These are phyloP conservation scores for Suricata suricatta DNA, from an alignment of 2,113 vertebrate species.

Conservation along the genomic window DNA sequence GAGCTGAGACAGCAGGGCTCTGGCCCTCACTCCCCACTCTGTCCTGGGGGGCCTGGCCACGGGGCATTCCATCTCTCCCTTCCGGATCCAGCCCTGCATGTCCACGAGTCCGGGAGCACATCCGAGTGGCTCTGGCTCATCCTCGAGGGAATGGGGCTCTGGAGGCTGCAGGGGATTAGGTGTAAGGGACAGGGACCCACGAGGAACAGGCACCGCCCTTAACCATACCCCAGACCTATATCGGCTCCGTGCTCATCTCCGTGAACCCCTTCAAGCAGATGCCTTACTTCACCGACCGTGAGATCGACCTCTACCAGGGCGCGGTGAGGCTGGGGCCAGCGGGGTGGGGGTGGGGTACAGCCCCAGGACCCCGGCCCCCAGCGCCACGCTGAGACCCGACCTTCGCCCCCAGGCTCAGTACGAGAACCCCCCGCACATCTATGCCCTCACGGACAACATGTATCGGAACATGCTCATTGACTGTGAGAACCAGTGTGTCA, in stretches of 20 bases:
- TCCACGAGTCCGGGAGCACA: neutral
- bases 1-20: neutral
- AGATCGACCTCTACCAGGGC: constrained; percentile 97
- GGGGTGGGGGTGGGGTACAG: rapidly evolving
- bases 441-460: constrained; percentile 97
- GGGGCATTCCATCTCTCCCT: rapidly evolving
- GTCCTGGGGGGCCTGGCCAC: neutral
- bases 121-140: neutral
- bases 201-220: constrained; percentile 69
- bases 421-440: constrained; percentile 98
- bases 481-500: constrained; percentile 96
- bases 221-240: constrained; percentile 91
- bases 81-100: neutral
- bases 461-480: constrained; percentile 99
- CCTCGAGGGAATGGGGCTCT: neutral
- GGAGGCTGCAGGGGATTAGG: neutral
- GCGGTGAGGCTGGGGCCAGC: constrained; percentile 87
- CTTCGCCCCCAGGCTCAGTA: constrained; percentile 92
- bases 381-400: neutral
- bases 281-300: constrained; percentile 97
- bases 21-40: neutral
- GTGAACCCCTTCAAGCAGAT: constrained; percentile 99
- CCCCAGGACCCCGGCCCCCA: rapidly evolving
- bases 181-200: too few species aligned
- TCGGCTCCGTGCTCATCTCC: constrained; percentile 95